Evolutionary conservation across 1,140 invertebrate species (phyloP).

Genomic region (Drosophila melanica): DNA sequence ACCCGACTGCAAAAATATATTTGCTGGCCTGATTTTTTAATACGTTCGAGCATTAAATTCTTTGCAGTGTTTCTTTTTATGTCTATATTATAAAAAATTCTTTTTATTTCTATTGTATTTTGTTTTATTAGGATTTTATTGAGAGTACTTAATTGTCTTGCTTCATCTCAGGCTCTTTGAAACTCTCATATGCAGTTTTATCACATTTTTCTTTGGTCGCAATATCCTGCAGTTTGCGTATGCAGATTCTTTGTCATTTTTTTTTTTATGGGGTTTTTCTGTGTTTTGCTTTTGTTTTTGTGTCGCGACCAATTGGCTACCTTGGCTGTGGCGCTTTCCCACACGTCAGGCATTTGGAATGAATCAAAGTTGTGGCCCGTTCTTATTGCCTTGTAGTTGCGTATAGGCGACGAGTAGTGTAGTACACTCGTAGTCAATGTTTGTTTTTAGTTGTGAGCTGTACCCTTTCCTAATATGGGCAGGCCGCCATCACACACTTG

Average conservation of each 20-base stretch:
- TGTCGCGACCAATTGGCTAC: constrained; percentile 34
- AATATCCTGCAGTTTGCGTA: constrained; percentile 13
- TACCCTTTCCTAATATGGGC: constrained; percentile 79
- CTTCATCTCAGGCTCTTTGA: too few species aligned
- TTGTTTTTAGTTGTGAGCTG: constrained; percentile 43
- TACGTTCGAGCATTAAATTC: too few species aligned
- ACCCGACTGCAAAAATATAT: too few species aligned
- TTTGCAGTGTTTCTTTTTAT: too few species aligned
- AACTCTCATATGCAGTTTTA: neutral
- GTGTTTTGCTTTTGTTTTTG: constrained; percentile 5
- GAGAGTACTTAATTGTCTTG: too few species aligned
- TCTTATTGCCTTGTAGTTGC: constrained; percentile 71
- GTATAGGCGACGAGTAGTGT: constrained; percentile 33
- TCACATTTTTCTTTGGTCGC: neutral
- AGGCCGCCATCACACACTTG: constrained; percentile 55
- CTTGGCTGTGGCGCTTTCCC: constrained; percentile 59
- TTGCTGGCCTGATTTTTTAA: too few species aligned
- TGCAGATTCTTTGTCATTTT: neutral
- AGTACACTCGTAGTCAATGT: constrained; percentile 49
- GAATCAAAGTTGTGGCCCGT: constrained; percentile 65
- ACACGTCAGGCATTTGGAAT: constrained; percentile 56
- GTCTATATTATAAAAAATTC: too few species aligned
- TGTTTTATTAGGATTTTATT: too few species aligned
- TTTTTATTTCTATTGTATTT: too few species aligned
- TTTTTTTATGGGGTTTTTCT: neutral